Percentiles rank a stretch among this genome's conserved stretches.
phyloP scores from a whole-genome alignment of 2,888 invertebrate species.

The Acleris holmiana region DNA sequence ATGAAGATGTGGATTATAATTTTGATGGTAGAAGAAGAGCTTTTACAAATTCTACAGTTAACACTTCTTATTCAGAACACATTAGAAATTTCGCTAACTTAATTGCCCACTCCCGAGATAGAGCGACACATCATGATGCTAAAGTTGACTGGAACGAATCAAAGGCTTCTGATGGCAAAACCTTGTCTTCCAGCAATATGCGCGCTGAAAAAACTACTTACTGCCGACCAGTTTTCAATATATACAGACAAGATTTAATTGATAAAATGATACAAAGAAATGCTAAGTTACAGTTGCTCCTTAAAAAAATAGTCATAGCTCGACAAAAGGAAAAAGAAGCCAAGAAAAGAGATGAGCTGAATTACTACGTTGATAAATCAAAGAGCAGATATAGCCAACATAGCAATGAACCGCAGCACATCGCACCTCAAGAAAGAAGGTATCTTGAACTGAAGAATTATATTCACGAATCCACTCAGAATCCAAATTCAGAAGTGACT shows the following conservation, averaged over 20 bases:
- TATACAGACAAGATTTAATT: slow-evolving; percentile 54
- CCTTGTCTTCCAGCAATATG: too few relatives aligned
- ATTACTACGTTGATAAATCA: slow-evolving; percentile 65
- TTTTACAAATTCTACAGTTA: background rate
- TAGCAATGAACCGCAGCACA: slow-evolving; percentile 29
- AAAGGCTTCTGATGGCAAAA: slow-evolving; percentile 9
- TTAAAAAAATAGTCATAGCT: slow-evolving; percentile 53
- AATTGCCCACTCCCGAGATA: background rate
- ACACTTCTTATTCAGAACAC: background rate
- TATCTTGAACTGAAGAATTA: slow-evolving; percentile 46
- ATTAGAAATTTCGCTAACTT: background rate
- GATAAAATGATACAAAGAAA: slow-evolving; percentile 59
- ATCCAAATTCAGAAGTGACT: slow-evolving; percentile 33
- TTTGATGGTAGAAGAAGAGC: too few relatives aligned
- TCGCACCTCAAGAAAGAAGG: slow-evolving; percentile 19
- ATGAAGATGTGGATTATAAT: background rate
- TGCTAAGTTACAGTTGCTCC: slow-evolving; percentile 53
- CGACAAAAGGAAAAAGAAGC: slow-evolving; percentile 63
- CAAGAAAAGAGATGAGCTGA: slow-evolving; percentile 61
- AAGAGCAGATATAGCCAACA: slow-evolving; percentile 55
- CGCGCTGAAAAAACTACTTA: slow-evolving; percentile 58
- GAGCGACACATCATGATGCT: background rate
- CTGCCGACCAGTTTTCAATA: slow-evolving; percentile 53
- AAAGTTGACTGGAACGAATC: background rate
- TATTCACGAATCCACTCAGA: too few relatives aligned